Evolutionary conservation across 2,113 vertebrate species (phyloP).

Genomic region (Nematolebias whitei): DNA sequence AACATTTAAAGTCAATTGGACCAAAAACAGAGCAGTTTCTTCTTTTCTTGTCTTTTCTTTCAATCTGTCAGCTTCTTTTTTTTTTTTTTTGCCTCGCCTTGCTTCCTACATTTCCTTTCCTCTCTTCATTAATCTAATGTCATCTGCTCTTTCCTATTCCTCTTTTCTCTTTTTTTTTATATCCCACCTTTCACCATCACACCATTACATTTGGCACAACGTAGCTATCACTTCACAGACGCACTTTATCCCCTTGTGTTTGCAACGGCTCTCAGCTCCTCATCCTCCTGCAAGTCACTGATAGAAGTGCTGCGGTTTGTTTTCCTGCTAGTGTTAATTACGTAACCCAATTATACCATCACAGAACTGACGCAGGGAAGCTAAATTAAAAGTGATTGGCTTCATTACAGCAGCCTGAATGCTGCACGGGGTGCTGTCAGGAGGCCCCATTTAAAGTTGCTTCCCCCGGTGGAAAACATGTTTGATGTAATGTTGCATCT

Average conservation of each 20-base stretch:
- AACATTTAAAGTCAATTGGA: conserved; percentile 56
- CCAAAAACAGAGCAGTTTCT: conserved; percentile 13
- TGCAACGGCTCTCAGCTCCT: conserved; percentile 35
- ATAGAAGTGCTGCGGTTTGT: conserved; percentile 68
- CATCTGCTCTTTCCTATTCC: conserved; percentile 1
- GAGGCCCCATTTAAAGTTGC: conserved; percentile 64
- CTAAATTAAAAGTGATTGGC: conserved; percentile 78
- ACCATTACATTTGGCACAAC: conserved; percentile 45
- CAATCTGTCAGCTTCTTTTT: conserved; percentile 1
- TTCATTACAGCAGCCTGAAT: conserved; percentile 72
- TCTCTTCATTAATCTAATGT: conserved; percentile 38
- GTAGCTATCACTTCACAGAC: conserved; percentile 37
- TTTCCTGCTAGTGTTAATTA: conserved; percentile 75
- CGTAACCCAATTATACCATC: conserved; percentile 78
- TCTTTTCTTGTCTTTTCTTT: conserved; percentile 9
- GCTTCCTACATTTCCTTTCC: conserved; percentile 2
- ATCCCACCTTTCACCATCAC: conserved; percentile 26
- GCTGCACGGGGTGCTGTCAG: conserved; percentile 57
- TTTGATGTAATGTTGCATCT: conserved; percentile 45
- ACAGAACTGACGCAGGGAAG: conserved; percentile 61
- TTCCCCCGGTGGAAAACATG: conserved; percentile 43
- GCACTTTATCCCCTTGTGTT: conserved; percentile 41
- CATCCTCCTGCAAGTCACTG: conserved; percentile 64
- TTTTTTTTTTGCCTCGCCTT: not conserved
- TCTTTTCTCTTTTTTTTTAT: not conserved